Conservation (phyloP, 2,113 vertebrate species). For the Lophura nycthemera region DNA sequence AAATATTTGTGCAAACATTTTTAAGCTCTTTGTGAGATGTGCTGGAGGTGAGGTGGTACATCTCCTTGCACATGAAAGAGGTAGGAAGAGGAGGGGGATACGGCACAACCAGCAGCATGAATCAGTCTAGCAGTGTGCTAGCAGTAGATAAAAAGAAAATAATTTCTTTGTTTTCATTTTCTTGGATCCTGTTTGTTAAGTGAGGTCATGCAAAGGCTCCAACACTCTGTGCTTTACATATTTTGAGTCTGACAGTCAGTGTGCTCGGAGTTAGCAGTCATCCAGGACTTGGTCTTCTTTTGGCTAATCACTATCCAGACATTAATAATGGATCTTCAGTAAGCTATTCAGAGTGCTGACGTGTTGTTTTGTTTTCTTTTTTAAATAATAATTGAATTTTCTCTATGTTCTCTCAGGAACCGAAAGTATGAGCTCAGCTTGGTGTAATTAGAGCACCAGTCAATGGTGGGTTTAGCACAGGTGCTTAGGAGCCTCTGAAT, state of each 20-base stretch:
- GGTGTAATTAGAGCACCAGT: neutral
- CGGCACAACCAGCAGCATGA: neutral
- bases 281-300: neutral
- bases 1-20: neutral
- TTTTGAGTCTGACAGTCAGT: neutral
- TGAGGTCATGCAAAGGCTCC: neutral
- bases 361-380: too few relatives aligned
- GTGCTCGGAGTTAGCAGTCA: neutral
- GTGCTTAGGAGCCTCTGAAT: neutral
- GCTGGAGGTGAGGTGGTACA: neutral
- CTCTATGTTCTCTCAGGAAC: neutral
- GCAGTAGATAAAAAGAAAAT: neutral
- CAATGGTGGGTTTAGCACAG: fast-evolving
- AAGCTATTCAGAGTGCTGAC: neutral
- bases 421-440: neutral
- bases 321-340: neutral
- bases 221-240: fast-evolving
- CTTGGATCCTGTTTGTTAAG: neutral
- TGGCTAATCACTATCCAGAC: neutral
- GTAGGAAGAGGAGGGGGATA: neutral
- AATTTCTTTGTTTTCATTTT: neutral
- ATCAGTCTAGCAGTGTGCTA: neutral
- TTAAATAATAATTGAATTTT: too few relatives aligned
- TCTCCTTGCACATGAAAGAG: neutral
- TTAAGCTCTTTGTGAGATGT: neutral